Evolutionary conservation across 2,113 vertebrate genomes (phyloP), one percentile per base, ranked within the genome.

Genomic region (Centrocercus urophasianus): DNA sequence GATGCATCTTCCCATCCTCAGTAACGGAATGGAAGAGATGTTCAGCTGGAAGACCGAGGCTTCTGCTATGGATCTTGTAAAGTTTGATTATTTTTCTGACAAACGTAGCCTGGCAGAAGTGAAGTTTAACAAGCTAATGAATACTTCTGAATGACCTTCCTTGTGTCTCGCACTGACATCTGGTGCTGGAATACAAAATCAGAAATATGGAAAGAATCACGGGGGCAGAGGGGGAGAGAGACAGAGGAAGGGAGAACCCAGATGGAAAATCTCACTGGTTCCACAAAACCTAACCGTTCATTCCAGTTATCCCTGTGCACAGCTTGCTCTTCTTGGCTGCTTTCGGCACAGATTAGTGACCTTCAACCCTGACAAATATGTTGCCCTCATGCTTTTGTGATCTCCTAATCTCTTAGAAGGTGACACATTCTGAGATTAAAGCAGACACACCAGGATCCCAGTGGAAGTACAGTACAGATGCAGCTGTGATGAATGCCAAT

Each of bases 351-450:
- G 88, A 94, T 74, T 83, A 89, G 36, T 64, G 80, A 97, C 91
- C 83, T 94, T 91, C 56, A 89, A 72, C 74, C 76, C 95, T 95
- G 71, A 92, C 69, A 96, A 96, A 97, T 87, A 95, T 61, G 91
- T 90, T 86, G 32, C 65, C 69, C 93, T 87, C 66, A 32, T 88
- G 81, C 83, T 96, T 97, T 97, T 95, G 94, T 91, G 91, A 96
- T 93, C 92, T 95, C 85, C 83, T 92, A 96, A 96, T 95, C 93
- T 95, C 93, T 94, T 83, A 94, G 84, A 95, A 92, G 88, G 95
- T 43, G 85, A 92, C 67, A 97, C 76, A 95, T 97, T 97, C 95
- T 94, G 77, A 96, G 89, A 96, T 96, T 94, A 91, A 71, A 90
- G 63, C 36, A 94, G 96, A 96, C 73, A 60, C 90, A 95, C 52